A percentile compares a stretch with the other conserved stretches of the same genome.
Evolutionary conservation across 1,140 invertebrate species (phyloP).

Genomic region (Mylabris phalerata): DNA sequence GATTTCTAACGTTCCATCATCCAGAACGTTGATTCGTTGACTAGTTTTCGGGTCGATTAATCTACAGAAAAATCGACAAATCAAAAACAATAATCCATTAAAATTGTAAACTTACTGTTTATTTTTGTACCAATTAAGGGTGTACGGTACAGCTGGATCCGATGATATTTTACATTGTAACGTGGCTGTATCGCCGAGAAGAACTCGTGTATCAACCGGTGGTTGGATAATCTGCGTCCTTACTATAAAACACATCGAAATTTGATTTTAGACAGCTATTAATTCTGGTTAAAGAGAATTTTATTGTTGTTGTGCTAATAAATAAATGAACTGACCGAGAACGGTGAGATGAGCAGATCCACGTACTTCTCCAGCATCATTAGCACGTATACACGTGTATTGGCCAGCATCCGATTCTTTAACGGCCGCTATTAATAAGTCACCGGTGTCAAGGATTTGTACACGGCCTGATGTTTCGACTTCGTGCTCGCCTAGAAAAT

Average conservation of each 20-base stretch:
- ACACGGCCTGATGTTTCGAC: constrained; percentile 62
- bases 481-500: constrained; percentile 45
- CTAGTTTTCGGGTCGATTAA: constrained; percentile 57
- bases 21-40: constrained; percentile 61
- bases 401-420: constrained; percentile 74
- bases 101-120: constrained; percentile 56
- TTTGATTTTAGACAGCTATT: neutral
- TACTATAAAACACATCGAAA: constrained; percentile 50
- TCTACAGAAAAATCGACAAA: constrained; percentile 36
- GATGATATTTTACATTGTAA: constrained; percentile 91
- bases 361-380: constrained; percentile 79
- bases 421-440: constrained; percentile 80
- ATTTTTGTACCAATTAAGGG: constrained; percentile 87
- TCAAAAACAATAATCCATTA: constrained; percentile 3
- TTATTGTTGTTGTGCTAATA: neutral
- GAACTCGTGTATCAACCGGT: constrained; percentile 80
- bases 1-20: constrained; percentile 74
- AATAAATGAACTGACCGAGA: constrained; percentile 58
- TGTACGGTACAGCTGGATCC: constrained; percentile 83
- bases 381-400: constrained; percentile 82
- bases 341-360: constrained; percentile 76
- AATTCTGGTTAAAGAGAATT: neutral
- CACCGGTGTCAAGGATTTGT: constrained; percentile 77
- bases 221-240: constrained; percentile 88
- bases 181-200: constrained; percentile 83